Base-by-base conservation (phyloP, 2,113 vertebrate genomes). In the Propithecus coquereli region DNA sequence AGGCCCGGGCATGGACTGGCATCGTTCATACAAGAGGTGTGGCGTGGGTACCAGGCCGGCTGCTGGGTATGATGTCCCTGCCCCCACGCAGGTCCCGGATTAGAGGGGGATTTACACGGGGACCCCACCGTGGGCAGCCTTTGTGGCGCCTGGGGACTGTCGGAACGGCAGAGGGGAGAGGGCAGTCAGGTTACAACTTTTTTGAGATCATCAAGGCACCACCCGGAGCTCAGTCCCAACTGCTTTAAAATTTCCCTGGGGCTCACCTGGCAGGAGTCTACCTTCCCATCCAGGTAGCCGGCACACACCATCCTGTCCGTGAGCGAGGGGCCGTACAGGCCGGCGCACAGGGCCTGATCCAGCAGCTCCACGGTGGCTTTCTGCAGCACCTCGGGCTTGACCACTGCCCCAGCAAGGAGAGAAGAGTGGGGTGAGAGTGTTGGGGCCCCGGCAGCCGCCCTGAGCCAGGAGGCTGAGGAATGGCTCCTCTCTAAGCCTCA, bases 211-310 rank as follows among this genome's bases (percentile, higher is more conserved):
- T 50, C 45, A 47, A 50, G 43, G 73, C 16, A 32, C 40, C 71
- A 20, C 30, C 45, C 10, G 30, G 30, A 4, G 4, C 73, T 34
- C 71, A 74, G 40, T 74, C 71, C 40, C 40, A 74, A 30, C 25
- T 74, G 25, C 71, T 45, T 45, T 74, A 74, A 45, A 74, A 45
- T 45, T 16, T 40, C 40, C n/a, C 1, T 0, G n/a, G 50, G 34
- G 34, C 97, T 98, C 94, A 99, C 99, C 99, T 99, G 99, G 97
- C 99, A 99, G 20, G 99, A 99, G 97, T 99, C 99, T 22, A 99
- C 98, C 43, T 99, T 99, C 68, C 99, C 99, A 32, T 99, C 99
- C 97, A 99, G 98, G 97, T 99, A 99, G 57, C 99, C 99, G 0
- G 99, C 99, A 32, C 99, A 99, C 98, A 99, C 70, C 99, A 99